phyloP scores from a whole-genome alignment of 2,888 invertebrate species.

The Pyrocoelia pectoralis region DNA sequence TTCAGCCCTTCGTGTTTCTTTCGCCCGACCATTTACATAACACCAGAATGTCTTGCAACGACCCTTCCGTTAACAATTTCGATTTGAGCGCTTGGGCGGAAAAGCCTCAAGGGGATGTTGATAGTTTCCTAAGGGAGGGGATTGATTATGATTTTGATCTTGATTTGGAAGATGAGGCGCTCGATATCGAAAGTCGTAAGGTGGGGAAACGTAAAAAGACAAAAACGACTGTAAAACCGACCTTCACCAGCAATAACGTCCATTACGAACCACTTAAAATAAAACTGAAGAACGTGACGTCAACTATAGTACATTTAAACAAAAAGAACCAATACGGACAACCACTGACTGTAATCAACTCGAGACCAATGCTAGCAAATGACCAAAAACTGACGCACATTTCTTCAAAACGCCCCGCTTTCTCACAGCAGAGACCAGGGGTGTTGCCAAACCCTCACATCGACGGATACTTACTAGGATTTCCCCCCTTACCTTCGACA shows the following conservation, averaged over 20 bases:
- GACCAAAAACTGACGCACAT: neutral
- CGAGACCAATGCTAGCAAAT: constrained; percentile 12
- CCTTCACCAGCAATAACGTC: constrained; percentile 21
- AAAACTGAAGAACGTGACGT: constrained; percentile 39
- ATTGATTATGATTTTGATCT: neutral
- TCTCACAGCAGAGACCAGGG: neutral
- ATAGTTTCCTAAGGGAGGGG: constrained; percentile 9
- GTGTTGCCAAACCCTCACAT: neutral
- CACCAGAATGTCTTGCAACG: constrained; percentile 65
- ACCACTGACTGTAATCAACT: constrained; percentile 4
- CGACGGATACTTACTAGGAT: constrained; percentile 19
- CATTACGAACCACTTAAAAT: constrained; percentile 35
- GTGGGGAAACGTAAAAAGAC: constrained; percentile 11
- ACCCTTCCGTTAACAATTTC: constrained; percentile 63
- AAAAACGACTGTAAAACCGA: constrained; percentile 16
- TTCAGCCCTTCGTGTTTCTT: constrained; percentile 77
- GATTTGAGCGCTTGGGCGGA: constrained; percentile 70
- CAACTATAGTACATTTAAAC: constrained; percentile 23
- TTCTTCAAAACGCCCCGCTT: constrained; percentile 1
- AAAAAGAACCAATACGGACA: constrained; percentile 14
- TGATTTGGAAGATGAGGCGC: neutral
- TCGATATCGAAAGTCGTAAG: constrained; percentile 1
- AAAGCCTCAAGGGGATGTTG: neutral
- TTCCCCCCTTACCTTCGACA: constrained; percentile 27
- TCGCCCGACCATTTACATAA: constrained; percentile 69